These are phyloP conservation scores for Megatriorchis doriae DNA, from an alignment of 2,113 vertebrate genomes.

Conservation along the genomic window DNA sequence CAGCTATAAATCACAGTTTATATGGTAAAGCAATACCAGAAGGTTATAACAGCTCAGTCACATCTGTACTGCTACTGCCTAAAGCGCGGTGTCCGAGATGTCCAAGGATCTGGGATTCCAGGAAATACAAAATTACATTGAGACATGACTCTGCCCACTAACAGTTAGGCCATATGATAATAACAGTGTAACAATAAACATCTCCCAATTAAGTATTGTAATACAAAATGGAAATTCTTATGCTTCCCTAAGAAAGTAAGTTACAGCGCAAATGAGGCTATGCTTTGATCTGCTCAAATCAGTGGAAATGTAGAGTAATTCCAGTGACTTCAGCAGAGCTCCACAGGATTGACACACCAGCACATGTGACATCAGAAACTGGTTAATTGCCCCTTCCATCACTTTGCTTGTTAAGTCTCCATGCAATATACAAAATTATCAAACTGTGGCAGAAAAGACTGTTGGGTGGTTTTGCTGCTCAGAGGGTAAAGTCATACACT, in stretches of 20 bases:
- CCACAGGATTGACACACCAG: background rate
- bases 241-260: background rate
- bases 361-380: background rate
- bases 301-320: background rate
- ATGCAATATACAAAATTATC: background rate
- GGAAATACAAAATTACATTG: background rate
- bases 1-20: background rate
- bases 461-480: background rate
- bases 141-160: background rate
- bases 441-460: background rate
- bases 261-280: background rate
- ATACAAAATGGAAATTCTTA: background rate
- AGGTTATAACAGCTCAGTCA: background rate
- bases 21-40: background rate
- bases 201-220: background rate
- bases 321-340: background rate
- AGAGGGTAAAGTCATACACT: background rate
- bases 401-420: background rate
- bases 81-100: background rate
- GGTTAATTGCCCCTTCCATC: background rate
- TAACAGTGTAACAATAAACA: background rate
- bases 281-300: background rate
- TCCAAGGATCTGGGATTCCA: background rate
- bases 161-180: background rate
- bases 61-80: background rate